phyloP scores from a whole-genome alignment of 1,140 invertebrate species.

The Chymomyza costata region DNA sequence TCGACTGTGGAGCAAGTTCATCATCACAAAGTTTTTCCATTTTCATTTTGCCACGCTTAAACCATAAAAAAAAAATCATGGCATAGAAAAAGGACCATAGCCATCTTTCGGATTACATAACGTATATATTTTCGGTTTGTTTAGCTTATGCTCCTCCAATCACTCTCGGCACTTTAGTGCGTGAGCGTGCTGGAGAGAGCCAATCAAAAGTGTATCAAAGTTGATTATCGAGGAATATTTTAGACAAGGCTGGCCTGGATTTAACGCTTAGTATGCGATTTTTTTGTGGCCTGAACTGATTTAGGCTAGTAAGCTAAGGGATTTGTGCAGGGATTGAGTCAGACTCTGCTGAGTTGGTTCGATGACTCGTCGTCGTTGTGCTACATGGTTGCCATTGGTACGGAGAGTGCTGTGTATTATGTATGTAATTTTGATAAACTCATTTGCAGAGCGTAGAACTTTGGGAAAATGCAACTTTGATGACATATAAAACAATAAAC shows the following conservation, averaged over 20 bases:
- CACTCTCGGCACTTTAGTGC: conserved; percentile 54
- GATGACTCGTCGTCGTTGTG: no score
- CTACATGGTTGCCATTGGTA: no score
- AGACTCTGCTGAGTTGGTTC: no score
- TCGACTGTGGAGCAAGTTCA: conserved; percentile 49
- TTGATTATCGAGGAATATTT: conserved; percentile 69
- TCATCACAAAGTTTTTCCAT: conserved; percentile 64
- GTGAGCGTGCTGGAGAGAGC: conserved; percentile 7
- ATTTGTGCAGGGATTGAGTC: conserved; percentile 57
- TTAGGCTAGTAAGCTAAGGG: conserved; percentile 56
- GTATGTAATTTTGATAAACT: conserved; percentile 55
- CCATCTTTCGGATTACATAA: conserved; percentile 4
- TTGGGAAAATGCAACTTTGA: conserved; percentile 52
- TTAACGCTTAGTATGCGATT: conserved; percentile 46
- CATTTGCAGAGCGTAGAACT: conserved; percentile 34
- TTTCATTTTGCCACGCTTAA: conserved; percentile 44
- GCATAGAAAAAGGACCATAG: conserved; percentile 24
- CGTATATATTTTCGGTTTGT: conserved; percentile 2
- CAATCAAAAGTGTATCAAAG: conserved; percentile 56
- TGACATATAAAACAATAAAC: conserved; percentile 43
- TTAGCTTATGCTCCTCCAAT: conserved; percentile 24
- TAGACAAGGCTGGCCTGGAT: conserved; percentile 32
- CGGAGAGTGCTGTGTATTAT: conserved; percentile 5
- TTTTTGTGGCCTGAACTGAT: conserved; percentile 61
- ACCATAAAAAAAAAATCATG: conserved; percentile 61